Evolutionary conservation across 2,888 invertebrate genomes (phyloP), one percentile per base, ranked within the genome.

Genomic region (Bellardia pandia): DNA sequence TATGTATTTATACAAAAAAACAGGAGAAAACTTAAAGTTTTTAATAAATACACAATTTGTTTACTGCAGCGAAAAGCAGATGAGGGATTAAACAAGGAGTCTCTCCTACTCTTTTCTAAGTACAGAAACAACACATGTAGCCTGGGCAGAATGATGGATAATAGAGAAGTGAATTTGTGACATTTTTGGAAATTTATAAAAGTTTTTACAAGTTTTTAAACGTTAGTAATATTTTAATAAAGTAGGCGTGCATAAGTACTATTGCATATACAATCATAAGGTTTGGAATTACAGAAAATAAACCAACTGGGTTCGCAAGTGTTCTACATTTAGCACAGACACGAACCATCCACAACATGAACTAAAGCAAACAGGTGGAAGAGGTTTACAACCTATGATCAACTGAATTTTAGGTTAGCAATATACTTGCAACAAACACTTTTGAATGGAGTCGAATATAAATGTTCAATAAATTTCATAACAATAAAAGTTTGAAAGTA

Each of bases 41-140:
- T 76, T 84, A 77, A 74, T 72, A 79, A 84, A 84, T 77, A 66
- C 45, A 79, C 72, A 83, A 79, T 83, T 86, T 83, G 80, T 80
- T 64, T 75, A 85, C 48, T 48, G 9, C 30, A 48, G 16, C 7
- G 16, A 1, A 14, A 68, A 13, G n/a, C 51, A 60, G 40, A 40
- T 48, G 48, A 51, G 75, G n/a, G 51, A 42, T 69, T 60, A 62
- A 30, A 58, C 0, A 0, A 23, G 56, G 2, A 9, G 3, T 1
- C 23, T 23, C 56, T 23, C 5, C 23, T 23, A 23, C 23, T 56
- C 23, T 23, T 23, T 56, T 45, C 0, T 2, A 51, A 51, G 4
- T 5, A 3, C 7, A 45, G 6, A 45, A 45, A 0, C 7, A 13
- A 9, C 3, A 45, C 4, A 30, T 30, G 8, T 23, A 68, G 42